Conservation (phyloP, 1,140 invertebrate species). For the Drosophila orosa region DNA sequence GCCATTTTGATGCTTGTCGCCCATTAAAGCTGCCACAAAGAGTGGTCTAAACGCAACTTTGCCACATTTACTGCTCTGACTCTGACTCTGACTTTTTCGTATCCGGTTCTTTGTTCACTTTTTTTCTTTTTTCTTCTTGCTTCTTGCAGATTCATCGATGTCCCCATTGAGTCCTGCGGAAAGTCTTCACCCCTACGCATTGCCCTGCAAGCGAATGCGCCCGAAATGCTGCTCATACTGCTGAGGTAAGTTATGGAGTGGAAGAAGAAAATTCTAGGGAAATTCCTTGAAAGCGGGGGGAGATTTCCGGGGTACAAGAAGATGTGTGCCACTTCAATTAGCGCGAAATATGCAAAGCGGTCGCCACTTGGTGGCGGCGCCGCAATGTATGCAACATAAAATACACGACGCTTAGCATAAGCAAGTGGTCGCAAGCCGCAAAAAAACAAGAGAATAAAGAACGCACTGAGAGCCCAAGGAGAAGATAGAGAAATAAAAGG, state of each 20-base stretch:
- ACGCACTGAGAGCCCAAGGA: conserved; percentile 18
- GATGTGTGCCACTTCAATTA: conserved; percentile 69
- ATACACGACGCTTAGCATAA: conserved; percentile 76
- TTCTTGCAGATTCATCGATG: conserved; percentile 88
- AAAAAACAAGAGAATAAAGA: conserved; percentile 17
- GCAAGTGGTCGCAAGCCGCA: conserved; percentile 60
- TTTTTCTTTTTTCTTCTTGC: conserved; percentile 15
- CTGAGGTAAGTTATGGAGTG: conserved; percentile 84
- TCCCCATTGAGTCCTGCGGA: conserved; percentile 91
- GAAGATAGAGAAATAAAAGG: conserved; percentile 24
- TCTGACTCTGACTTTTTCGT: conserved; percentile 15
- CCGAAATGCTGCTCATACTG: conserved; percentile 90
- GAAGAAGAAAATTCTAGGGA: background rate
- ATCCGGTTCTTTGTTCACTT: conserved; percentile 19
- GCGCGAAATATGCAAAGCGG: conserved; percentile 71
- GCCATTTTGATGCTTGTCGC: conserved; percentile 45
- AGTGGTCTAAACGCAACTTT: conserved; percentile 46
- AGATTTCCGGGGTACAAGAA: background rate
- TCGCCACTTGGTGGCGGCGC: conserved; percentile 63
- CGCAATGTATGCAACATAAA: conserved; percentile 73
- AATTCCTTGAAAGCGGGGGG: background rate
- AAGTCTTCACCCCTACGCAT: conserved; percentile 88
- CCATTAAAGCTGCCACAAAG: conserved; percentile 57
- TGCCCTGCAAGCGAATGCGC: conserved; percentile 88
- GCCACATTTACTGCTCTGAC: conserved; percentile 28